Base-by-base conservation (phyloP, 2,888 invertebrate species). In the Scaptomyza parva region DNA sequence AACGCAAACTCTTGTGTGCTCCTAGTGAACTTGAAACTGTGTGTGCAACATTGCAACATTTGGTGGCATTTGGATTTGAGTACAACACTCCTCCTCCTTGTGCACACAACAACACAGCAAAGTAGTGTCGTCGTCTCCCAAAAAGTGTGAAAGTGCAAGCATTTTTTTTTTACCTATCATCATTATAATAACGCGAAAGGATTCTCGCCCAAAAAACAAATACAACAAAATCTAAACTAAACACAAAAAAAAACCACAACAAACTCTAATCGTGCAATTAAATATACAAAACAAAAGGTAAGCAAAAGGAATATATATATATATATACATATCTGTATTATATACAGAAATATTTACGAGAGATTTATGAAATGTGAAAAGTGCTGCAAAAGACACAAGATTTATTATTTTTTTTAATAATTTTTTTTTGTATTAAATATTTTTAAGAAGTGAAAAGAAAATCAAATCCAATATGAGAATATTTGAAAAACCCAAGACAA, bases 1-100 rank as follows among this genome's bases (percentile, higher is more conserved):
- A 69, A 52, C 57, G 57, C 65, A 48, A 28, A 28, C 8, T 28
- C 52, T 37, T 59, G 62, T 63, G 71, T 64, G 69, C 73, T 84
- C 78, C 85, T 84, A 74, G 83, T 85, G 82, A 82, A 82, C 79
- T 85, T 67, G 24, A 48, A 59, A 68, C n/a, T n/a, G 69, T 69
- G 60, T 74, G 63, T 74, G 63, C 59, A 59, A 55, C 57, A 64
- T 71, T 78, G 67, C 60, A 76, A 76, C 78, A 75, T 76, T 73
- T 61, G 66, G 58, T 66, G 70, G 58, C 76, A 62, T 57, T 72
- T 48, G 62, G 51, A 55, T 70, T 64, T 39, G 43, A 71, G 55
- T 50, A 55, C 40, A 20, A 62, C 26, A 35, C 55, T 40, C 45
- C 54, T 71, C 53, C 65, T 76, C 43, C 35, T 70, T 41, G 50